Base-by-base conservation (phyloP, 2,888 invertebrate species). In the Euplagia quadripunctaria region DNA sequence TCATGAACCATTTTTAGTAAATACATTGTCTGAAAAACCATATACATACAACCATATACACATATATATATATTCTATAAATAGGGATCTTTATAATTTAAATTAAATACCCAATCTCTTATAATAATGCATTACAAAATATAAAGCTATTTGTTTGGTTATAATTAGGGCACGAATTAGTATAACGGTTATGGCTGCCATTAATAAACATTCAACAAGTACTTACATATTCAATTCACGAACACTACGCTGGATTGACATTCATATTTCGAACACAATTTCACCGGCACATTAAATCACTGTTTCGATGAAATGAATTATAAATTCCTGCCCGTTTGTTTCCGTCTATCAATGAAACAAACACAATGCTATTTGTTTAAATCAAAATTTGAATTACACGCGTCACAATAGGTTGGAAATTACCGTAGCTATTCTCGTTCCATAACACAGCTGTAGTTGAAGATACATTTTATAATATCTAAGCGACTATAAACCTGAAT, bases 401-500 rank as follows among this genome's bases (percentile, higher is more conserved):
- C 78, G 85, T 85, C 87, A 90, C 89, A 89, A 90, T 89, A 86
- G 83, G 79, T 79, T 73, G 58, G 80, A 79, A 84, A 84, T 85
- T 83, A 83, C 82, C 78, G 79, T 75, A 75, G 87, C 86, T 90
- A 90, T 90, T 89, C 81, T 76, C 82, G 87, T 89, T 88, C 84
- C 89, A 85, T 86, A 88, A 86, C 84, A 81, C 85, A 83, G 84
- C 87, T 84, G 85, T 85, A 84, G 84, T 81, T 85, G 83, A 81
- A 81, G 79, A 86, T 87, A 86, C 82, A 84, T 88, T 89, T 89
- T 88, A 90, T 87, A 61, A 61, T 61, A 86, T 86, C 86, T 87
- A 82, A 85, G 83, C 86, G 84, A 85, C 88, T 88, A 88, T 90
- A 90, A 91, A 91, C 85, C 87, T 85, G 84, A 86, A 82, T 89